A percentile compares a stretch with the other conserved stretches of the same genome.
Evolutionary conservation across 2,888 invertebrate species (phyloP).

Genomic region (Drosophila leonis): DNA sequence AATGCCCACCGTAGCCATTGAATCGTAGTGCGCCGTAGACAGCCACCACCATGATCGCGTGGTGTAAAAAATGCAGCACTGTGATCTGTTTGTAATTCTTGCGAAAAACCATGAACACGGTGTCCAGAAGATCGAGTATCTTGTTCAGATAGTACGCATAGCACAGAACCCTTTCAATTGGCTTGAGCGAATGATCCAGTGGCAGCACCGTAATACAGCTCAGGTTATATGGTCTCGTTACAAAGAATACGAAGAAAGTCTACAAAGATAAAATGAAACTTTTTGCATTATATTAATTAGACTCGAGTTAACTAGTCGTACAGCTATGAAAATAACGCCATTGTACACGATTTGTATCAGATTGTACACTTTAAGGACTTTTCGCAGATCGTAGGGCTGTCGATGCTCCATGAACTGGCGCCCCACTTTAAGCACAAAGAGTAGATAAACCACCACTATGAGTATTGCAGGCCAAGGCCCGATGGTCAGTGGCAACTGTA

Average conservation of each 20-base stretch:
- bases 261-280: background rate
- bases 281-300: background rate
- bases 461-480: constrained; percentile 11
- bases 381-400: constrained; percentile 10
- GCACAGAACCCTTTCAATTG: background rate
- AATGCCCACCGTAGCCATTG: constrained; percentile 55
- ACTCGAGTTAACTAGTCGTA: background rate
- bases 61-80: constrained; percentile 51
- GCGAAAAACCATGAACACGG: constrained; percentile 20
- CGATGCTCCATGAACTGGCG: constrained; percentile 21
- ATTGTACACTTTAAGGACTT: constrained; percentile 21
- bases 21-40: constrained; percentile 32
- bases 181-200: background rate
- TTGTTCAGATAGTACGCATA: constrained; percentile 28
- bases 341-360: constrained; percentile 34
- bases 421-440: constrained; percentile 29
- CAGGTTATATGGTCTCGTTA: background rate
- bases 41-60: constrained; percentile 36
- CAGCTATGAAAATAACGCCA: accelerated
- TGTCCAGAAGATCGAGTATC: constrained; percentile 21
- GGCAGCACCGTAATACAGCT: constrained; percentile 1
- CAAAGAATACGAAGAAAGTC: accelerated
- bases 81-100: constrained; percentile 52
- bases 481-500: constrained; percentile 24
- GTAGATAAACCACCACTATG: constrained; percentile 11